Evolutionary conservation across 2,113 vertebrate genomes (phyloP).

Genomic region (Siphamia tubifer): DNA sequence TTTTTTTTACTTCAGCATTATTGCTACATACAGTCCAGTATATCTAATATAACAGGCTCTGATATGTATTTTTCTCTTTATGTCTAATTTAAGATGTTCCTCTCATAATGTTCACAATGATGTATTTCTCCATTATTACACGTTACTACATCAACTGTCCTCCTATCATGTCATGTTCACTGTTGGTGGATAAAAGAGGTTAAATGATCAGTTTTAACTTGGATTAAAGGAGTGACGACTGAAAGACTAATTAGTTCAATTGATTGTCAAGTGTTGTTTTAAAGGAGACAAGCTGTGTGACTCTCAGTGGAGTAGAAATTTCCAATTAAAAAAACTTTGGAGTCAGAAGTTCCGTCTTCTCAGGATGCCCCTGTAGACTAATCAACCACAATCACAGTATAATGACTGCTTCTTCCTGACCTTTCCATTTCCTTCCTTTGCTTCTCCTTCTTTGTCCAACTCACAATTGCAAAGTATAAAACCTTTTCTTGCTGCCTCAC

Average conservation of each 20-base stretch:
- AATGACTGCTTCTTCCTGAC: slow-evolving; percentile 2
- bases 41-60: too few relatives aligned
- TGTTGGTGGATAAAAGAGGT: too few relatives aligned
- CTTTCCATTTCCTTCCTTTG: slow-evolving; percentile 1
- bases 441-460: neutral
- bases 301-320: neutral
- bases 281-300: neutral
- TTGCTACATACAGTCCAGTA: too few relatives aligned
- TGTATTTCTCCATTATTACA: too few relatives aligned
- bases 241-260: too few relatives aligned
- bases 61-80: too few relatives aligned
- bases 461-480: neutral
- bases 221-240: neutral
- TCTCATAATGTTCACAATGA: too few relatives aligned
- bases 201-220: neutral
- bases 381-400: neutral
- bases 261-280: neutral
- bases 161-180: too few relatives aligned
- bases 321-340: neutral
- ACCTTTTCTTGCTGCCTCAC: neutral
- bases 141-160: too few relatives aligned
- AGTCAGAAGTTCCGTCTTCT: neutral
- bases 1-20: too few relatives aligned
- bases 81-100: too few relatives aligned
- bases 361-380: neutral